Evolutionary conservation across 2,888 invertebrate genomes (phyloP), one percentile per base, ranked within the genome.

Genomic region (Acronicta aceris): DNA sequence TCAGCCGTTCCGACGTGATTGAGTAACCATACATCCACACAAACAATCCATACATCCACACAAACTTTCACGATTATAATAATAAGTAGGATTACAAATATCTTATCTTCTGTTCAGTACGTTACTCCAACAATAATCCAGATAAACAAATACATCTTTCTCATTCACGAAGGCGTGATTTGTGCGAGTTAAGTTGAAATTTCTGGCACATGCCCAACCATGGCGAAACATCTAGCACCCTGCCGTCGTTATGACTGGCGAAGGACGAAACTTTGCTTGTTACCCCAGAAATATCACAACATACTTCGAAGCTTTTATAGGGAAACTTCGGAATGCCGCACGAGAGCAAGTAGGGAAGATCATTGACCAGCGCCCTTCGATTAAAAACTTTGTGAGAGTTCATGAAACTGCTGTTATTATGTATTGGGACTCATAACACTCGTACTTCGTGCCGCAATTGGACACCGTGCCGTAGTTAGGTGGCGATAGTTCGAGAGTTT

Each of bases 211-310:
- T 59, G 40, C 65, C 85, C 85, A 86, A 85, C 76, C 63, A 65
- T 77, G 73, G 71, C 73, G 81, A 82, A 86, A 81, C 76, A 86
- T 77, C 69, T 73, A 76, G 67, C 78, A 70, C 76, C 70, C 69
- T 36, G 36, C 36, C n/a, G 79, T 78, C 79, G 85, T 84, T 86
- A 85, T 76, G 82, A 79, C 77, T 81, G 71, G 65, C 78, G 75
- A 83, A 86, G 87, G 85, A 82, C 81, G 74, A 88, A 93, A 93
- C 85, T 93, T 93, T 83, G 88, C 92, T 92, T 91, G 92, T 93
- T 93, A 93, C 90, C 89, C 82, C 79, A 83, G 83, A 91, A 90
- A 93, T 91, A 92, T 91, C 90, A 91, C 86, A 90, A 91, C 89
- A 91, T 87, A 90, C 88, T 84, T 87, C 81, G 78, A 80, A 72